These are phyloP conservation scores for Phoebastria nigripes DNA, from an alignment of 2,797 vertebrate species.

Conservation along the genomic window DNA sequence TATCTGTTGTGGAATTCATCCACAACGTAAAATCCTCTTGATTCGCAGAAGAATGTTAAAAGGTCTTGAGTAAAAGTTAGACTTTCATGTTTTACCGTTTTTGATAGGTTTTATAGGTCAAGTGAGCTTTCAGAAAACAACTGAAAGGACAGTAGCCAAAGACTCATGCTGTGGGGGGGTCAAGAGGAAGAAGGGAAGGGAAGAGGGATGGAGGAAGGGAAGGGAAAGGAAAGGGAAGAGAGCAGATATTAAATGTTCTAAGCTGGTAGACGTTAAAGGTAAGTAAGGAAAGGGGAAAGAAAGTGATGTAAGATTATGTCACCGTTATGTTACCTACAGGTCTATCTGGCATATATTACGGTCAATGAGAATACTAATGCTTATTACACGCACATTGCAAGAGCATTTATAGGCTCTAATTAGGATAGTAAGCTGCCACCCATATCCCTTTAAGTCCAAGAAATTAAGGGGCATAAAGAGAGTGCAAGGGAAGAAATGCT, in stretches of 20 bases:
- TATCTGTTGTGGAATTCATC: neutral
- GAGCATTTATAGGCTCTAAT: neutral
- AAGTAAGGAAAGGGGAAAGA: neutral
- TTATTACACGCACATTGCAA: neutral
- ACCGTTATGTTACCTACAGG: fast-evolving
- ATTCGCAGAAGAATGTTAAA: neutral
- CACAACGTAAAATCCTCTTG: neutral
- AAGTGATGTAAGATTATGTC: neutral
- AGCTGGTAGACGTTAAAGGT: neutral
- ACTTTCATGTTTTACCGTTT: neutral
- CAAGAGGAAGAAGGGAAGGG: neutral
- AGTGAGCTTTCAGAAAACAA: neutral
- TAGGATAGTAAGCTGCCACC: neutral
- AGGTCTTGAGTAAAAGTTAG: neutral
- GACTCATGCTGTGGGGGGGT: neutral
- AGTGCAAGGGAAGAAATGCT: neutral
- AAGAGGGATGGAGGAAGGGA: neutral
- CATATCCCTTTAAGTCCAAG: neutral
- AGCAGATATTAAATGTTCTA: neutral
- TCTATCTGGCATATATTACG: neutral
- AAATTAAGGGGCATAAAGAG: neutral
- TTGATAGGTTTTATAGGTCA: neutral
- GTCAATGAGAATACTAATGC: neutral
- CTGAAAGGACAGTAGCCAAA: neutral
- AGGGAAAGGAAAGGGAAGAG: neutral